A percentile compares a stretch with the other conserved stretches of the same genome.
These are phyloP conservation scores for Drosophila jambulina DNA, from an alignment of 1,140 invertebrate species.

Conservation along the genomic window DNA sequence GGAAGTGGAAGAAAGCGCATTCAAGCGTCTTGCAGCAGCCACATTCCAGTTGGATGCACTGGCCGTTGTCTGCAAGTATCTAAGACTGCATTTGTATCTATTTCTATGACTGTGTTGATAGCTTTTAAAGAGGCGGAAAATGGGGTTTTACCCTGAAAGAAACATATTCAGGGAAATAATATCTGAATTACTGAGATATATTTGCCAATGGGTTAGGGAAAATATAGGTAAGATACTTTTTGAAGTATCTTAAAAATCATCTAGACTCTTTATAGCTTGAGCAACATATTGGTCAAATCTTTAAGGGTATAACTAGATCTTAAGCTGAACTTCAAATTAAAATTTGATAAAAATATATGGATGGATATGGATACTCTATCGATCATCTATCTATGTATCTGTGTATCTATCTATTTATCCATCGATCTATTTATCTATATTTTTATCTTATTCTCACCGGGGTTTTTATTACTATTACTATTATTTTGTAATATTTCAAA, in stretches of 20 bases:
- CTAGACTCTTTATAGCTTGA: not conserved
- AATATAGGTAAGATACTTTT: not conserved
- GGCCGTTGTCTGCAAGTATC: slow-evolving; percentile 16
- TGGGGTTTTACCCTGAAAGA: too few species aligned
- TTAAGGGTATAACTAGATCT: too few species aligned
- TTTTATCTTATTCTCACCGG: too few species aligned
- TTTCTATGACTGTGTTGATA: slow-evolving; percentile 14
- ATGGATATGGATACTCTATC: not conserved
- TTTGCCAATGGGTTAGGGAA: not conserved
- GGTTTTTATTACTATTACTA: too few species aligned
- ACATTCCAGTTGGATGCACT: slow-evolving; percentile 47
- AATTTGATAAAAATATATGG: not conserved
- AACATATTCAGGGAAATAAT: not conserved
- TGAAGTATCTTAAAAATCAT: not conserved
- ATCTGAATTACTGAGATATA: not conserved
- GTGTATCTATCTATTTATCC: not conserved
- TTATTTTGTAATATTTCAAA: too few species aligned
- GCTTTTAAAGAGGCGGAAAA: slow-evolving; percentile 5
- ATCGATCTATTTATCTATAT: too few species aligned
- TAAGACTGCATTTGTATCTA: not conserved
- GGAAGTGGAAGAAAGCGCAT: slow-evolving; percentile 53
- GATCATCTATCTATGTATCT: not conserved
- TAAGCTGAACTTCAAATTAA: not conserved
- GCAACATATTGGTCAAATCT: too few species aligned
- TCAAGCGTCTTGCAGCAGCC: slow-evolving; percentile 43